Evolutionary conservation across 2,113 vertebrate genomes (phyloP), one percentile per base, ranked within the genome.

Genomic region (Ceyx cyanopectus): DNA sequence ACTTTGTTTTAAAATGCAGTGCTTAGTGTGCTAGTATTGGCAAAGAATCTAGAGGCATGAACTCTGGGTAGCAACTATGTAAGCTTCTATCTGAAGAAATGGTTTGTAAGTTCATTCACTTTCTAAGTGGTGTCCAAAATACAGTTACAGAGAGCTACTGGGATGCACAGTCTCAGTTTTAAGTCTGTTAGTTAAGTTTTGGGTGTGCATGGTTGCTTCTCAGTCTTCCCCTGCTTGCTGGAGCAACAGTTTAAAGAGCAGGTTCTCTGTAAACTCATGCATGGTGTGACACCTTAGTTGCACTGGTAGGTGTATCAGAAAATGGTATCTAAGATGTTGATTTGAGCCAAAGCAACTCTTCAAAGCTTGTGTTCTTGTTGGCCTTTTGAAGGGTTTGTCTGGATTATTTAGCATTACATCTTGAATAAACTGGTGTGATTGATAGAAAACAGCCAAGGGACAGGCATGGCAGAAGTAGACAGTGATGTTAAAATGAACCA

Each of bases 161-260:
- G 46, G 82, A 41, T 85, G 26, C 23, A 21, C 5, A 41, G 23
- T 50, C 54, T 76, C 13, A 43, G 1, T 57, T 70, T 13, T 45
- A 76, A 88, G 34, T 72, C 41, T 83, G 56, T 30, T 63, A 62
- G 65, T 73, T 68, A 23, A 46, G 57, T 66, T 74, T 74, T 16
- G 34, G 15, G 82, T 65, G 54, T 53, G 24, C 7, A 0, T 16
- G 17, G 20, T 45, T 82, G 46, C 20, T 48, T 32, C 9, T 8
- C 4, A 4, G 1, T 3, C 27, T 4, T 3, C 3, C 4, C 0
- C 6, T 8, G 18, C 29, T 78, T 60, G 27, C 51, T 91, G 66
- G 40, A 63, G 22, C 43, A 85, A 1, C 18, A 46, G 19, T 40
- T 57, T 43, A 4, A 61, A 84, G 27, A 29, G 22, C 60, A 41